Evolutionary conservation across 2,888 invertebrate species (phyloP).

Genomic region (Eristalis pertinax): DNA sequence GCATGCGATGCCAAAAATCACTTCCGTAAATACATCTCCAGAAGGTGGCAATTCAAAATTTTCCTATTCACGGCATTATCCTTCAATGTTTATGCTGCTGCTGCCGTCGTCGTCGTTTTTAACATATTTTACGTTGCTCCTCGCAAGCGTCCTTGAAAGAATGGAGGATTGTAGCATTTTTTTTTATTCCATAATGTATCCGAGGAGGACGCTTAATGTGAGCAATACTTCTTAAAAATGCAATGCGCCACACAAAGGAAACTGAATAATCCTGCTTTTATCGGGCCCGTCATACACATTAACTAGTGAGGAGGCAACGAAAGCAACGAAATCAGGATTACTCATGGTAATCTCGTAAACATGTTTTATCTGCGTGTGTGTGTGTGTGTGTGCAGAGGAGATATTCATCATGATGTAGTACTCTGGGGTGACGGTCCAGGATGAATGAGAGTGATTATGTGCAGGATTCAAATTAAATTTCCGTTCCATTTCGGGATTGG

Average conservation of each 20-base stretch:
- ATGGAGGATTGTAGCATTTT: neutral
- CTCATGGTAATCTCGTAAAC: constrained; percentile 32
- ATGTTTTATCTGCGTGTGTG: no score
- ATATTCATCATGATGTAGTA: neutral
- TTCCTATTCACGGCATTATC: neutral
- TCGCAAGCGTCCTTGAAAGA: neutral
- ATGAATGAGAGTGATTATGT: constrained; percentile 8
- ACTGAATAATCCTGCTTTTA: constrained; percentile 24
- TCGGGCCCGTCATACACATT: constrained; percentile 27
- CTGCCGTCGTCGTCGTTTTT: neutral
- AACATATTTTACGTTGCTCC: neutral
- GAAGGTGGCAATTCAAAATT: neutral
- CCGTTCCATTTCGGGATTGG: neutral
- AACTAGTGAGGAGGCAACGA: constrained; percentile 25
- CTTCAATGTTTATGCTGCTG: neutral
- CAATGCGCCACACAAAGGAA: constrained; percentile 11
- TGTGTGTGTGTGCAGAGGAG: constrained; percentile 23
- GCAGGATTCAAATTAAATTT: neutral
- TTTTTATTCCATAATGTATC: neutral
- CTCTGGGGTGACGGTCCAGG: neutral
- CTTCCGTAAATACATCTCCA: neutral
- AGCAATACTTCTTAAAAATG: constrained; percentile 20
- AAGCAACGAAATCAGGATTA: constrained; percentile 12
- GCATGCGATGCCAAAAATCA: constrained; percentile 8
- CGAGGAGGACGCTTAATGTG: constrained; percentile 4